A percentile compares a stretch with the other conserved stretches of the same genome.
Evolutionary conservation across 1,140 invertebrate genomes (phyloP).

Genomic region (Zaprionus inermis): DNA sequence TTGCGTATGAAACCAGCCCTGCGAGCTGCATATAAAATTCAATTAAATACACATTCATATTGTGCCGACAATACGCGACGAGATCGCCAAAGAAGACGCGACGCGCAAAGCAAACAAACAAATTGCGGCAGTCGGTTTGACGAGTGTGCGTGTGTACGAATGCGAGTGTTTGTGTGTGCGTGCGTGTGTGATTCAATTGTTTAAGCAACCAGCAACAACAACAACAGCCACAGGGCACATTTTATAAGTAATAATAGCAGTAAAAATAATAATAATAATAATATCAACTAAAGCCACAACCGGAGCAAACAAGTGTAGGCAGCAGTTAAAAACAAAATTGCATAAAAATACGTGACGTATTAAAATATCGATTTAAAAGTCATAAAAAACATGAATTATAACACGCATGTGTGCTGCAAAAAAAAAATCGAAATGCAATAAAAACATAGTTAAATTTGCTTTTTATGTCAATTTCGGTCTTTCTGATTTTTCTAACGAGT

Average conservation of each 20-base stretch:
- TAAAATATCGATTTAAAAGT: not conserved
- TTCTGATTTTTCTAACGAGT: too few species aligned
- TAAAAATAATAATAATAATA: conserved; percentile 37
- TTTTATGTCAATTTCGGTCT: conserved; percentile 21
- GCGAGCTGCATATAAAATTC: conserved; percentile 3
- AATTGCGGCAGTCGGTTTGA: conserved; percentile 44
- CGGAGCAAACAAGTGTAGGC: not conserved
- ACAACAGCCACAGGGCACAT: conserved; percentile 28
- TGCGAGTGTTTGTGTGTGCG: conserved; percentile 19
- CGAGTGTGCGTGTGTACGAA: conserved; percentile 13
- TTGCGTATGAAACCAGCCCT: conserved; percentile 3
- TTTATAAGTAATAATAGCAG: conserved; percentile 28
- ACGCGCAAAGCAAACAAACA: conserved; percentile 50
- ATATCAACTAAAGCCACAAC: conserved; percentile 12
- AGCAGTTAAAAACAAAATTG: conserved; percentile 12
- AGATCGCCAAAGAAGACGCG: conserved; percentile 29
- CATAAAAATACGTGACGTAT: conserved; percentile 10
- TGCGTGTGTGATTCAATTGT: conserved; percentile 57
- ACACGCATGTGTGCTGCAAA: not conserved
- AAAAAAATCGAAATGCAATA: not conserved
- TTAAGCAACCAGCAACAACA: conserved; percentile 56
- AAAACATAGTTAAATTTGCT: conserved; percentile 13
- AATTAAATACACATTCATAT: conserved; percentile 19
- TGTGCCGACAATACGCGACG: conserved; percentile 36
- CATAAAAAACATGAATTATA: conserved; percentile 18